Evolutionary conservation across 1,140 invertebrate genomes (phyloP), one percentile per base, ranked within the genome.

Genomic region (Macrosteles quadrilineatus): DNA sequence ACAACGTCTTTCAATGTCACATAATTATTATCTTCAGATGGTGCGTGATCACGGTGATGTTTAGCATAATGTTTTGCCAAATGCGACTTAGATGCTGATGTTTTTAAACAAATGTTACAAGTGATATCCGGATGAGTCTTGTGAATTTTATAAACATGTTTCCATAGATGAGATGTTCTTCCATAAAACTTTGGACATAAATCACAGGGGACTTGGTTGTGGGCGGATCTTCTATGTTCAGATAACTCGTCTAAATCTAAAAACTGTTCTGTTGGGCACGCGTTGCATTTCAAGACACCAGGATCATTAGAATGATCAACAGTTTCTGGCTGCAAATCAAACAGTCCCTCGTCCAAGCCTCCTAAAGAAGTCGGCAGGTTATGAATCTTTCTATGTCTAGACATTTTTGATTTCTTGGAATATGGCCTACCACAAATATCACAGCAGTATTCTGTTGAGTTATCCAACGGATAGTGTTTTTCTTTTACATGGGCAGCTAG

Each of bases 121-220:
- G 86, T 87, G 0, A 88, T 82, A 57, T 85, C 84, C 17, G 82
- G 81, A 72, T 88, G 85, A 23, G 83, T 84, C 76, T 87, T 87
- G 70, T 88, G 87, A 25, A 86, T 81, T 32, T 85, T 78, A 73
- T 87, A 87, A 0, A 87, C 86, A 69, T 88, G 87, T 72, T 88
- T 88, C 86, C 86, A 87, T 6, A 88, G 73, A 72, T 87, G 86
- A 1, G 86, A 86, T 0, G 85, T 87, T 6, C 86, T 76, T 0
- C 85, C 86, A 53, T 88, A 88, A 68, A 83, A 87, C 72, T 88
- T 88, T 69, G 84, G 84, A 73, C 87, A 88, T 1, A 88, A 75
- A 77, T 88, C 87, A 71, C 87, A 88, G 1, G 86, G 86, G 68
- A 86, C 86, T 1, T 87, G 81, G 23, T 80, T 80, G 72, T 88